Percentiles rank a stretch among this genome's conserved stretches.
Evolutionary conservation across 2,797 vertebrate genomes (phyloP).

Genomic region (Pachyuromys duprasi): DNA sequence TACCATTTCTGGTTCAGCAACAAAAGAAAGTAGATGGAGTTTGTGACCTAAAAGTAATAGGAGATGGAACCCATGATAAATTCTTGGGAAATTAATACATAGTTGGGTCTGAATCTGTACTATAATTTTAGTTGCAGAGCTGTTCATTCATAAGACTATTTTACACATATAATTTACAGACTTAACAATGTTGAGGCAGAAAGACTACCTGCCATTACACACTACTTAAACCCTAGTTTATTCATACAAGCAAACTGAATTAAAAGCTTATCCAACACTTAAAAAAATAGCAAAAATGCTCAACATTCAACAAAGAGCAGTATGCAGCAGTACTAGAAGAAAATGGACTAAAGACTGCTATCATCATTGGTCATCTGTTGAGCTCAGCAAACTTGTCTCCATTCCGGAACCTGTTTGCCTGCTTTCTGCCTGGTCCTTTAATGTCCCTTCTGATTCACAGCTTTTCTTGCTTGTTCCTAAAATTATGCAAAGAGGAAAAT

Average conservation of each 20-base stretch:
- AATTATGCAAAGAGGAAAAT: not conserved
- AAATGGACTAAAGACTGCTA: not conserved
- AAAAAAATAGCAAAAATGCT: conserved; percentile 20
- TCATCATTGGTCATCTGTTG: not conserved
- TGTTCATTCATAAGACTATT: conserved; percentile 54
- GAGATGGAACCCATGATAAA: conserved; percentile 62
- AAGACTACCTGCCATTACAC: not conserved
- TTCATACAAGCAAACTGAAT: conserved; percentile 36
- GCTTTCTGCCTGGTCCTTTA: not conserved
- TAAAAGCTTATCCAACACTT: conserved; percentile 30
- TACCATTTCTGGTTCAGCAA: conserved; percentile 51
- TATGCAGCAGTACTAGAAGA: not conserved
- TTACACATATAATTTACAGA: conserved; percentile 57
- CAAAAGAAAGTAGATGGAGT: conserved; percentile 52
- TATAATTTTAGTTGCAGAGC: conserved; percentile 25
- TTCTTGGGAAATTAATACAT: conserved; percentile 27
- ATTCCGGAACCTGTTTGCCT: not conserved
- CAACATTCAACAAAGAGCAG: not conserved
- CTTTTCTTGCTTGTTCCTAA: conserved; percentile 53
- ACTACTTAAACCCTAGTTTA: conserved; percentile 27
- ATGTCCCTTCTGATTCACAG: not conserved
- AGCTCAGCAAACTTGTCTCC: not conserved
- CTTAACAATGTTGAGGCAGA: conserved; percentile 14
- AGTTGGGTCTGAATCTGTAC: conserved; percentile 49
- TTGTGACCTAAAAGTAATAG: conserved; percentile 14